Base-by-base conservation (phyloP, 2,797 vertebrate species). In the Manis crassicaudata region DNA sequence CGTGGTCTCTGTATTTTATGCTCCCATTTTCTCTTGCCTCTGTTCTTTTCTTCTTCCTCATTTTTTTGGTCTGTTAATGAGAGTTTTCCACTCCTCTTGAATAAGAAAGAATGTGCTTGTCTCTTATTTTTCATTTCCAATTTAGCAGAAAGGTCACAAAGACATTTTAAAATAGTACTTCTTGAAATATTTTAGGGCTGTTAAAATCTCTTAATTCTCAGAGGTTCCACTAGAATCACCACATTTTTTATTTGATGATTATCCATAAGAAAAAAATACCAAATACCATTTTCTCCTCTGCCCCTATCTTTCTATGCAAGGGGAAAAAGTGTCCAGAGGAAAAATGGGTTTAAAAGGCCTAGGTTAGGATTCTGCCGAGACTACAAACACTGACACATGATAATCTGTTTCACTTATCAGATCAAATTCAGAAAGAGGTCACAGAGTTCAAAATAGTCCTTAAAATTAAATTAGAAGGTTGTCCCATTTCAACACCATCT, bases 71-170 rank as follows among this genome's bases (percentile, higher is more conserved):
- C 89, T 85, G 32, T 85, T 96, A 92, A 82, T 88, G 58, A 86
- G 76, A 72, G 9, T 87, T 95, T 96, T 95, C 14, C 27, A 92
- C 50, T 92, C 97, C 62, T 91, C 46, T 40, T 86, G 72, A 91
- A 94, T 75, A 54, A 92, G 67, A 87, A 89, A 94, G 95, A 82
- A 68, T 89, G 80, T 85, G 16, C 77, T 92, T 63, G 56, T 96
- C 91, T 96, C 40, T 91, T 96, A 95, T 86, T 97, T 96, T 96
- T 97, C 92, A 94, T 81, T 96, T 97, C 76, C 56, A 96, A 91
- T 97, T 96, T 92, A 97, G 56, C 43, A 93, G 89, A 97, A 97
- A 97, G 93, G 94, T 97, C 95, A 97, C 50, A 29, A 88, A 94
- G 90, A 94, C 56, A 92, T 95, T 96, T 96, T 83, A 97, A 97